These are phyloP conservation scores for Laterallus jamaicensis DNA, from an alignment of 2,113 vertebrate genomes.

Conservation along the genomic window DNA sequence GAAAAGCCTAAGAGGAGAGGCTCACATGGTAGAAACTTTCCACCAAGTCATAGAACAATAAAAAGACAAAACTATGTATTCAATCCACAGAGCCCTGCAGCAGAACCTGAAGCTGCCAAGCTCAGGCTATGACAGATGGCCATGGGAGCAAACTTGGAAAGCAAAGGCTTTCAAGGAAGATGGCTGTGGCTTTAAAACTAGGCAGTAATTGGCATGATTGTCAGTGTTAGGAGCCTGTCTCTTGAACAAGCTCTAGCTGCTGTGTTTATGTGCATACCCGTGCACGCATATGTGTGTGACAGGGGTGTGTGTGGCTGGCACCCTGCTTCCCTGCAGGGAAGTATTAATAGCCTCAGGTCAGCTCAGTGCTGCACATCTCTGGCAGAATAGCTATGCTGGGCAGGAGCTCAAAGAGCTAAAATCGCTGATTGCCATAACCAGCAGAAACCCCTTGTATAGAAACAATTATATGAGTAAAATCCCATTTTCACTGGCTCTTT, in stretches of 20 bases:
- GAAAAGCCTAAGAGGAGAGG: conserved; percentile 27
- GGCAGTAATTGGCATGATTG: neutral
- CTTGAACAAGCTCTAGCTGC: neutral
- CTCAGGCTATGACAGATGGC: conserved; percentile 41
- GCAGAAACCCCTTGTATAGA: neutral
- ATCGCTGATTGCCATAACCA: neutral
- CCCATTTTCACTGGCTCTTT: conserved; percentile 8
- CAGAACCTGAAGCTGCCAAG: conserved; percentile 52
- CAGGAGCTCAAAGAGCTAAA: conserved; percentile 37
- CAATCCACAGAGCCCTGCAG: conserved; percentile 1
- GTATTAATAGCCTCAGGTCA: conserved; percentile 11
- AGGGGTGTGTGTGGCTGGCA: neutral
- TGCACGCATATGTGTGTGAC: neutral
- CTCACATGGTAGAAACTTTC: neutral
- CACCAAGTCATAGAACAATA: neutral
- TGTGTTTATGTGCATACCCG: neutral
- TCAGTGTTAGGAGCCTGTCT: neutral
- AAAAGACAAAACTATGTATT: neutral
- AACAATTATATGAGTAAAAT: neutral
- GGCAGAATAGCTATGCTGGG: conserved; percentile 15
- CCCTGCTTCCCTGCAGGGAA: neutral
- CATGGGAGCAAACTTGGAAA: conserved; percentile 52
- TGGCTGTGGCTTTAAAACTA: conserved; percentile 23
- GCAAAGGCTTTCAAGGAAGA: conserved; percentile 58
- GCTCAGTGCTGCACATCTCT: neutral